These are phyloP conservation scores for Dryadula phaetusa DNA, from an alignment of 2,888 invertebrate genomes.

Conservation along the genomic window DNA sequence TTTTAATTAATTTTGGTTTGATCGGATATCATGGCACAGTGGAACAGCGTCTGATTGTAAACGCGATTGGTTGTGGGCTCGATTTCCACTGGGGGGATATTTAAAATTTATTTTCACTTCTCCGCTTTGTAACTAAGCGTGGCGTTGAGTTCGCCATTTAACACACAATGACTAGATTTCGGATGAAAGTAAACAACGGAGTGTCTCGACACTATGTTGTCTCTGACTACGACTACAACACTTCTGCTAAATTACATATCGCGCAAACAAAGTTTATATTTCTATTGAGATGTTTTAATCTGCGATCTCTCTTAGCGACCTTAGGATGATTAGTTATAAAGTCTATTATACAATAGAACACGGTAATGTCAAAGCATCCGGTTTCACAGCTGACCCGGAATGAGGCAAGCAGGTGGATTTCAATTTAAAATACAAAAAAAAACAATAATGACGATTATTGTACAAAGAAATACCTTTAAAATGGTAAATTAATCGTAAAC, in stretches of 20 bases:
- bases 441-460: background rate
- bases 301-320: constrained; percentile 31
- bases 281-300: constrained; percentile 28
- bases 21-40: no score
- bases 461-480: background rate
- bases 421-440: constrained; percentile 36
- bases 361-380: constrained; percentile 50
- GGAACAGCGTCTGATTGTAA: no score
- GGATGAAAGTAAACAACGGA: no score
- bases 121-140: no score
- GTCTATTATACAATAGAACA: constrained; percentile 36
- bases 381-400: constrained; percentile 51
- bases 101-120: no score
- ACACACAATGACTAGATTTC: no score
- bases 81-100: no score
- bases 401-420: constrained; percentile 45
- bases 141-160: no score
- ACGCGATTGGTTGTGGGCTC: no score
- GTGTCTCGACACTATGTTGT: no score
- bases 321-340: constrained; percentile 28
- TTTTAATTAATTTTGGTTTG: no score
- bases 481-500: background rate
- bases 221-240: no score
- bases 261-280: constrained; percentile 21
- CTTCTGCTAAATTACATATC: background rate